phyloP scores from a whole-genome alignment of 2,888 invertebrate genomes.

The Caenorhabditis sp. region DNA sequence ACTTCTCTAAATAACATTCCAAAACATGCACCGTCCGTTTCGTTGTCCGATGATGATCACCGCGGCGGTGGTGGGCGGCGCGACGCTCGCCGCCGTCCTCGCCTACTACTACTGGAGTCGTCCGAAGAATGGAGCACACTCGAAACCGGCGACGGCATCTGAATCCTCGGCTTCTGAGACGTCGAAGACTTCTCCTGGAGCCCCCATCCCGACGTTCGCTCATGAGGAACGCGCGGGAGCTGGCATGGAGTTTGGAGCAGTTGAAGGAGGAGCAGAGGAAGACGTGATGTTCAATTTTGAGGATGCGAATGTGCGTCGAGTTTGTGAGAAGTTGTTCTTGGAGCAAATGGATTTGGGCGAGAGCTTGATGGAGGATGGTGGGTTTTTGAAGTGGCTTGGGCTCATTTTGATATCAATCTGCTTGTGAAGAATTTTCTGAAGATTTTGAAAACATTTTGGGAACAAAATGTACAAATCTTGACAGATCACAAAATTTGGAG shows the following conservation, averaged over 20 bases:
- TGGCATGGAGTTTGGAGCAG: constrained; percentile 7
- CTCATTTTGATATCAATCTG: no score
- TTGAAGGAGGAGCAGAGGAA: not conserved
- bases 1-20: not conserved
- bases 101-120: constrained; percentile 46
- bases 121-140: not conserved
- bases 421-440: no score
- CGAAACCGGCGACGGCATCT: not conserved
- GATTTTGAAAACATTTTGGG: not conserved
- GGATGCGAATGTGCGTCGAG: constrained; percentile 41
- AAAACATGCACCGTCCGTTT: constrained; percentile 41
- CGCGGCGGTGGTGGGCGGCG: constrained; percentile 39
- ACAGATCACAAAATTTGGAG: not conserved
- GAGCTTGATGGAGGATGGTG: constrained; percentile 36
- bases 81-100: constrained; percentile 30
- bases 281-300: constrained; percentile 32
- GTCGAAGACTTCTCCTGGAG: not conserved
- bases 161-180: not conserved
- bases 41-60: constrained; percentile 40
- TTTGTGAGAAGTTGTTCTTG: constrained; percentile 51
- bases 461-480: not conserved
- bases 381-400: not conserved
- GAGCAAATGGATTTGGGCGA: constrained; percentile 60
- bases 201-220: not conserved
- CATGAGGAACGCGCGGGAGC: constrained; percentile 4